Evolutionary conservation across 2,888 invertebrate genomes (phyloP).

Genomic region (Spatulosminthurus flaviceps): DNA sequence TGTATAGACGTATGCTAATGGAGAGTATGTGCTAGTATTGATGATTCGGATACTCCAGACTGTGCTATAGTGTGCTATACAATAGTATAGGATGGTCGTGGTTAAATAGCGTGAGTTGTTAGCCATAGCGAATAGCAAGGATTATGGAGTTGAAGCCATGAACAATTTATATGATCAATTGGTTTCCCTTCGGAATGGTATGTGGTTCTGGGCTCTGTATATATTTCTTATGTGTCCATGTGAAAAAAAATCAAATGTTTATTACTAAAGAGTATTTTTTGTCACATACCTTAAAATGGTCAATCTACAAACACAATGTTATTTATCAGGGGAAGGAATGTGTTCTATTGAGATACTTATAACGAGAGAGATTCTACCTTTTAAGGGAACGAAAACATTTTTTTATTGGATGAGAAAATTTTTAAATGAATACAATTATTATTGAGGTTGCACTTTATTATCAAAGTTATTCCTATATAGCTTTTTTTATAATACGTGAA

Average conservation of each 20-base stretch:
- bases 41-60: too few relatives aligned
- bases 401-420: not conserved
- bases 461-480: not conserved
- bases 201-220: not conserved
- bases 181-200: slow-evolving; percentile 19
- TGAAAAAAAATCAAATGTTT: not conserved
- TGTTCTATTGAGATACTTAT: not conserved
- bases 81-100: not conserved
- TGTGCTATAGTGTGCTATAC: too few relatives aligned
- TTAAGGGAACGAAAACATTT: not conserved
- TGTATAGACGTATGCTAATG: too few relatives aligned
- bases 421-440: not conserved
- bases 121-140: slow-evolving; percentile 10
- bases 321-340: not conserved
- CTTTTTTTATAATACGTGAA: too few relatives aligned
- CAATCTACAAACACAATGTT: not conserved
- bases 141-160: slow-evolving; percentile 16
- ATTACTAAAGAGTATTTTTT: not conserved
- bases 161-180: slow-evolving; percentile 40
- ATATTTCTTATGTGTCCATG: not conserved
- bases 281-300: not conserved
- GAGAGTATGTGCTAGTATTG: too few relatives aligned
- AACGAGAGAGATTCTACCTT: not conserved
- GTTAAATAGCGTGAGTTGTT: not conserved
- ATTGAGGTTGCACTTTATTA: not conserved